Base-by-base conservation (phyloP, 2,888 invertebrate genomes). In the Chirona hameri region DNA sequence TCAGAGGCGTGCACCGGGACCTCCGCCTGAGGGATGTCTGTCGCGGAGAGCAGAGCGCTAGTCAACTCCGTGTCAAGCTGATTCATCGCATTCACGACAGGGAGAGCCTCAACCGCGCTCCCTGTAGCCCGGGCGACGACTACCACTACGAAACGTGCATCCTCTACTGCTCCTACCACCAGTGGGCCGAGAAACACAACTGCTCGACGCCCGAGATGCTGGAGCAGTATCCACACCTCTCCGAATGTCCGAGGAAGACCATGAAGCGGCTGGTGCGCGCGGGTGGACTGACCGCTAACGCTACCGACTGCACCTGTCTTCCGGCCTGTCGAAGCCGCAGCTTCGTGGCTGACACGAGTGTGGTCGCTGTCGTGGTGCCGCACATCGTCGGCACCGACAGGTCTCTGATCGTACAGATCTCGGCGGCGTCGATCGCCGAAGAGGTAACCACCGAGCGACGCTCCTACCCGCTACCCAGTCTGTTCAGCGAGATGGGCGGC, bases 401-500 rank as follows among this genome's bases (percentile, higher is more conserved):
- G 27, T 12, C 1, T 3, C 5, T 31, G 18, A 18, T 31, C 31
- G 10, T 1, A 2, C 10, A 5, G 15, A 12, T 52, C 15, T 12
- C 7, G 9, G 72, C 27, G 24, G 24, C 15, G 21, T 4, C 76
- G 76, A 39, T 24, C 14, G 21, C 76, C 5, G 76, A 76, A 39
- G 39, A 39, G 39, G 76, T 76, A 39, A 12, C 31, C 46, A 46
- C 24, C 4, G 76, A 76, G 46, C 76, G 39, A 24, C 76, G 39
- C 76, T 76, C 76, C 39, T 76, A 76, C 76, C 76, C 46, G 18
- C 39, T 21, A 5, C 10, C 39, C 39, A 76, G 46, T 21, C 39
- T 76, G 76, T 0, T 76, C 24, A 76, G 76, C 46, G 76, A 76
- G 39, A 76, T 76, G 76, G 76, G 76, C 76, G 46, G 76, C 76